Evolutionary conservation across 2,113 vertebrate genomes (phyloP), one percentile per base, ranked within the genome.

Genomic region (Sinocyclocheilus grahami): DNA sequence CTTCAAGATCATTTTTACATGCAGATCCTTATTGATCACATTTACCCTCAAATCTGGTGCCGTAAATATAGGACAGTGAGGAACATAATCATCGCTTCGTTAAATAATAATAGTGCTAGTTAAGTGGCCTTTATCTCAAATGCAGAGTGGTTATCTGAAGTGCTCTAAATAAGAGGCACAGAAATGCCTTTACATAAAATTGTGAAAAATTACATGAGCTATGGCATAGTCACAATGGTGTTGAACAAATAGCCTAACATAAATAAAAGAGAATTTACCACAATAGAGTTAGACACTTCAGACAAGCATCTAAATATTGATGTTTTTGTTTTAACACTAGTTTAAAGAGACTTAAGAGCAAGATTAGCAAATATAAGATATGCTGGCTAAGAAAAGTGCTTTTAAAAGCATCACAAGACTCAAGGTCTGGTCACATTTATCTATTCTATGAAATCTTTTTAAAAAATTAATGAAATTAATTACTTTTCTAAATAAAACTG

Each of bases 131-230:
- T 11, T 12, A 11, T 12, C 46, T 48, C 10, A 48, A 48, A 48
- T 48, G 46, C 46, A 48, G 46, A 48, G 46, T 12, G 46, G 1
- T 46, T 22, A 81, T 27, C 55, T 81, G 22, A 24, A 81, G 69
- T 60, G 42, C 24, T 62, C 22, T 85, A 81, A 11, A n/a, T 72
- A 84, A 42, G 27, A 42, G 13, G 30, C 42, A 81, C 46, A 27
- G 69, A 71, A 55, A 12, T n/a, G 24, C 53, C 4, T 82, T 67
- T 1, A 3, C 20, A n/a, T 55, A 63, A 78, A 69, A 85, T 67
- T 46, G 55, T 33, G 20, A 69, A 37, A 78, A 53, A 53, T 78
- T n/a, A 72, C 39, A 78, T 12, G 0, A 39, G 53, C 53, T 42
- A 22, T 22, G 53, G 14, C 24, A 2, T 2, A 20, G 76, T 55